phyloP scores from a whole-genome alignment of 1,140 invertebrate genomes.

The Sesamia nonagrioides region DNA sequence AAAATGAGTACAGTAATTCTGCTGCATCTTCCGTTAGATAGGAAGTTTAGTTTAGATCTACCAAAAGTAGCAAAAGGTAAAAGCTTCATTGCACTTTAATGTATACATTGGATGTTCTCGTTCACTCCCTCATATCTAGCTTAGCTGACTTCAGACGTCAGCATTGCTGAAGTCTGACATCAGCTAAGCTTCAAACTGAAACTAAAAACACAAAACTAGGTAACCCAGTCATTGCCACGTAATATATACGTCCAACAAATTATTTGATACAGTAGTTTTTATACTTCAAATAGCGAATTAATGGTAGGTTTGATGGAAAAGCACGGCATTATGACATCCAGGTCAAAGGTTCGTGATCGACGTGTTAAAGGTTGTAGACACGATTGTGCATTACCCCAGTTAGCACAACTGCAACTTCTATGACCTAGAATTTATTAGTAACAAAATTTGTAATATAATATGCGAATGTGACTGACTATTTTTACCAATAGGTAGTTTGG shows the following conservation, averaged over 20 bases:
- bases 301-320: neutral
- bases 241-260: neutral
- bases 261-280: neutral
- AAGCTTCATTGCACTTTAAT: no score
- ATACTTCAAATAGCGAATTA: neutral
- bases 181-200: no score
- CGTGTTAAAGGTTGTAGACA: neutral
- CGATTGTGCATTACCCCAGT: constrained; percentile 19
- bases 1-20: no score
- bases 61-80: no score
- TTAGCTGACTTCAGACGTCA: no score
- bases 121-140: no score
- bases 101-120: no score
- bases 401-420: constrained; percentile 6
- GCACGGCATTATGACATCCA: neutral
- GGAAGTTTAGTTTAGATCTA: no score
- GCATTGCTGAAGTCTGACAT: no score
- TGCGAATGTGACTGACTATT: neutral
- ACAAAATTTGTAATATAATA: neutral
- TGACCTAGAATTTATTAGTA: constrained; percentile 1
- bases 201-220: no score
- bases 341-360: constrained; percentile 3
- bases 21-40: no score
- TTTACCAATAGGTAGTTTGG: neutral
- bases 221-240: no score